A percentile compares a stretch with the other conserved stretches of the same genome.
phyloP scores from a whole-genome alignment of 35 echinoderm and acorn worm species.

The Apostichopus japonicus region DNA sequence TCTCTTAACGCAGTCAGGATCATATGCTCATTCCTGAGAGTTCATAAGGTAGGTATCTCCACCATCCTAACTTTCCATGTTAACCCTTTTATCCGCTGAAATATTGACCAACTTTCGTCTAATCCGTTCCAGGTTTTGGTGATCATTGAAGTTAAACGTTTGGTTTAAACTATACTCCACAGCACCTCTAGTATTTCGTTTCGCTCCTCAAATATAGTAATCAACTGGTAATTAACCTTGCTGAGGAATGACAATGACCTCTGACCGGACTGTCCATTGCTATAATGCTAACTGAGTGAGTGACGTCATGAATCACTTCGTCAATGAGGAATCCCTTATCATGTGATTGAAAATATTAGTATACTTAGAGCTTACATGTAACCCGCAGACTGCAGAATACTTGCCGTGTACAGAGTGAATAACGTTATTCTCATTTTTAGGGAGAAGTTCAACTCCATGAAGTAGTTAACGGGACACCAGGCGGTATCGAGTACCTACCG shows the following conservation, averaged over 20 bases:
- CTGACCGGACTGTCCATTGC: too few species aligned
- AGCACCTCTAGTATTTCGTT: not conserved
- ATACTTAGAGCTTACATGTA: not conserved
- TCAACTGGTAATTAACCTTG: too few species aligned
- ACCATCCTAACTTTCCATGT: too few species aligned
- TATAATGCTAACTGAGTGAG: not conserved
- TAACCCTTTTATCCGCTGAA: too few species aligned
- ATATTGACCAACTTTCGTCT: too few species aligned
- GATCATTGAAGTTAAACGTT: not conserved
- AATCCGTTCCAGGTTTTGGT: too few species aligned
- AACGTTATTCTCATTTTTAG: not conserved
- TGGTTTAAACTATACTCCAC: not conserved
- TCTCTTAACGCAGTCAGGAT: constrained; percentile 33
- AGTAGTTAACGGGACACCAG: not conserved
- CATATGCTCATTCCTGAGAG: constrained; percentile 14
- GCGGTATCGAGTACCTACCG: constrained; percentile 25
- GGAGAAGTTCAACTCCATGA: constrained; percentile 10
- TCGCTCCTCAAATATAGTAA: too few species aligned
- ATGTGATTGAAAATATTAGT: not conserved
- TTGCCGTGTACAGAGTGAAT: too few species aligned
- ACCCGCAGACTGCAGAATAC: too few species aligned
- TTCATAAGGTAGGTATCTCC: not conserved
- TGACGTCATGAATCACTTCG: not conserved
- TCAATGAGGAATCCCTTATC: not conserved
- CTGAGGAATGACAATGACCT: too few species aligned